Base-by-base conservation (phyloP, 37 sponge, comb jelly and placozoan genomes). In the Chondrilla cf. caribensis region DNA sequence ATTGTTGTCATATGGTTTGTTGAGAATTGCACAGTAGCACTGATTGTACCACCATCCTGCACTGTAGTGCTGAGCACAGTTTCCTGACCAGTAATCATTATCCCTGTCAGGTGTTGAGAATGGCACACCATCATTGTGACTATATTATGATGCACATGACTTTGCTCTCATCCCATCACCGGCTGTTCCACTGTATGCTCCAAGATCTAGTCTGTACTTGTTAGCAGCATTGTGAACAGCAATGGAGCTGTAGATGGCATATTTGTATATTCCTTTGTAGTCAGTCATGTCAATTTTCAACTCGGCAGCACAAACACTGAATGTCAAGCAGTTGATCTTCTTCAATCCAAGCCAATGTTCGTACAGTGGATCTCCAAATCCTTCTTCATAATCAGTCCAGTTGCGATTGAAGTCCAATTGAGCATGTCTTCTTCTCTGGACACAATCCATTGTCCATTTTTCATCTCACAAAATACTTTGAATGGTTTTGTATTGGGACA, bases 371-470 rank as follows among this genome's bases (percentile, higher is more conserved):
- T 81, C 41, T 60, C 82, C 82, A 65, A 81, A 81, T 3, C 82
- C 82, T 38, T 60, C 17, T 36, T 66, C 82, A 65, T 81, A 81
- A 5, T 81, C 66, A n/a, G 0, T 26, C 82, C 82, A 81, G 11
- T 31, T 31, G 35, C 66, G 65, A 36, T 81, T 60, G 43, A 81
- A 81, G 25, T 81, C 26, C 24, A 24, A 59, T 14, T 59, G 37
- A 1, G 62, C 82, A 81, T 81, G 62, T 60, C 47, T 66, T 41
- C 82, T 66, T 37, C 82, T 62, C 67, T 81, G 82, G 24, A 60
- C 24, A 81, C 82, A 22, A 60, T 81, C 82, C 82, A 81, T 59
- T 60, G 41, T 81, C 82, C 82, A 65, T 67, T 67, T 28, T 67
- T 67, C 68, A 67, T 67, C 31, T 67, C 68, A 29, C 68, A 67